Base-by-base conservation (phyloP, 2,888 invertebrate genomes). In the Falcaria lacertinaria region DNA sequence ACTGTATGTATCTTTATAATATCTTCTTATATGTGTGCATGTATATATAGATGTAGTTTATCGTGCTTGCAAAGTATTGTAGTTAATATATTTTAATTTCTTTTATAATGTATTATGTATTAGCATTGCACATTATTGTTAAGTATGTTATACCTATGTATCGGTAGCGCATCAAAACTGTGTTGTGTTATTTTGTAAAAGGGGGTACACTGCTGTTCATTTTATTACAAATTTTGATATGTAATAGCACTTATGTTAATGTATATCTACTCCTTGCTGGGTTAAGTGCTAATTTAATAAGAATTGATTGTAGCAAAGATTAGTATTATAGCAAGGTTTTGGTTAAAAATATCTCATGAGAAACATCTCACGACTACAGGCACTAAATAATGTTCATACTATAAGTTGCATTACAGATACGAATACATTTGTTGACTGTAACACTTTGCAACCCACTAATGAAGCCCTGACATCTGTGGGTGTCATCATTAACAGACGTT, bases 1-100 rank as follows among this genome's bases (percentile, higher is more conserved):
- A 44, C 49, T 61, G 50, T 58, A 51, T 47, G 34, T 53, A 44
- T 46, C 28, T 7, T 22, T 13, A 22, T n/a, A n/a, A n/a, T 22
- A 36, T n/a, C 5, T 37, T 37, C 22, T 37, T 37, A 19, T 37
- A 15, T 37, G 11, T 34, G 15, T 15, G 11, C 15, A 11, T 37
- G 22, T 37, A 37, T 37, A 14, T 25, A 35, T 19, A 3, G 33
- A 14, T 22, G 37, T 37, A 37, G 37, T 37, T 22, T 37, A 37
- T 22, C 14, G 22, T 22, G 37, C 37, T 22, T 37, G 15, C 3
- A 25, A 4, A 3, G 25, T 37, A 22, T 19, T 22, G 13, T 22
- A 14, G 6, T 6, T 14, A 3, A 15, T 7, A 15, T 34, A 15
- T 28, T 11, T 28, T 11, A 11, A 7, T 15, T 34, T 7, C 8